These are phyloP conservation scores for Callipepla californica DNA, from an alignment of 2,113 vertebrate genomes.

Conservation along the genomic window DNA sequence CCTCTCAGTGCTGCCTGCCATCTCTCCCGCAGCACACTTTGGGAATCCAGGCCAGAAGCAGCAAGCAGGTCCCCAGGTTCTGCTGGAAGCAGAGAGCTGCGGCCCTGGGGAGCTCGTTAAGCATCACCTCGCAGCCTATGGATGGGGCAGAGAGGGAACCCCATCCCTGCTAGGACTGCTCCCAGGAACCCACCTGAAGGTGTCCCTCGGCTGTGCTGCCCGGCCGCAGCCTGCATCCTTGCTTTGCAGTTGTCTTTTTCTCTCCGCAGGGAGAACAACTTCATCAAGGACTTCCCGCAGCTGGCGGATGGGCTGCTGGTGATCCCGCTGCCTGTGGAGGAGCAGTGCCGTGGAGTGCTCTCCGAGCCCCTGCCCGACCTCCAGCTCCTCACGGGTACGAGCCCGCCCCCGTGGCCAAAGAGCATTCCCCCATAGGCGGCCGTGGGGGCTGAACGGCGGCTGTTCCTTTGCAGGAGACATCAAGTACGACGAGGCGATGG, in stretches of 20 bases:
- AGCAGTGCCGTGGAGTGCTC: slow-evolving; percentile 94
- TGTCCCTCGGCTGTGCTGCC: neutral
- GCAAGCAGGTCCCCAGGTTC: neutral
- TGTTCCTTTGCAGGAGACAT: slow-evolving; percentile 83
- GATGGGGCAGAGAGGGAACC: neutral
- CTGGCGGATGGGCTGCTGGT: slow-evolving; percentile 94
- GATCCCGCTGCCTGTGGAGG: slow-evolving; percentile 94
- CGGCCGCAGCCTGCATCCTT: neutral
- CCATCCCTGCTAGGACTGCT: neutral
- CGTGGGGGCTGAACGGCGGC: accelerated
- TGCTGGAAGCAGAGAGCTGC: neutral
- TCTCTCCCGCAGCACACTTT: neutral
- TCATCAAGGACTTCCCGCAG: slow-evolving; percentile 98
- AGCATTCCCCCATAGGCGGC: accelerated
- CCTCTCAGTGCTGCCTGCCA: accelerated
- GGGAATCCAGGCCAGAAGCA: neutral
- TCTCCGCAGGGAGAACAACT: slow-evolving; percentile 94
- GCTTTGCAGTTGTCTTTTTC: slow-evolving; percentile 67
- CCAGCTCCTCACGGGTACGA: slow-evolving; percentile 91
- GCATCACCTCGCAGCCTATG: neutral
- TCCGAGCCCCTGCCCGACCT: slow-evolving; percentile 94
- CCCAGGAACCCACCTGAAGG: neutral
- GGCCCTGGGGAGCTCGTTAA: neutral
- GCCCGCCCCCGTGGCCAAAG: accelerated
- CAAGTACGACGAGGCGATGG: slow-evolving; percentile 93